phyloP scores from a whole-genome alignment of 2,113 vertebrate species.

The Cathartes aura region DNA sequence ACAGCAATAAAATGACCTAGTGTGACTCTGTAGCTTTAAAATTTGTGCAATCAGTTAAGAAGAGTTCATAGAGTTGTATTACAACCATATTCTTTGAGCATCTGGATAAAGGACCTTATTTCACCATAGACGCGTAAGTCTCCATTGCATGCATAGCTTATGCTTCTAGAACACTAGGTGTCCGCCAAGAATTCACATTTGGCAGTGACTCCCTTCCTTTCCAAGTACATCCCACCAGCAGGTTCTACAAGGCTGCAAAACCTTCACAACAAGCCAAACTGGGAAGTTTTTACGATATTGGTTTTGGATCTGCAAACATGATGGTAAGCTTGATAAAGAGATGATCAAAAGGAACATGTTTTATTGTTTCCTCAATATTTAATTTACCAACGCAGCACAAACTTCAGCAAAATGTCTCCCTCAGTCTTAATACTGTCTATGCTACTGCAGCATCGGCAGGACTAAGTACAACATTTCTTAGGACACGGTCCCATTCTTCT shows the following conservation, averaged over 20 bases:
- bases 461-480: neutral
- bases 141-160: neutral
- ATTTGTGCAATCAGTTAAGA: neutral
- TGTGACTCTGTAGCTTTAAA: neutral
- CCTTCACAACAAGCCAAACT: neutral
- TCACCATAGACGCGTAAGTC: neutral
- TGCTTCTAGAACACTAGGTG: neutral
- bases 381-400: neutral
- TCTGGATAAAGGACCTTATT: neutral
- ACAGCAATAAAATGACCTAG: neutral
- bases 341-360: neutral
- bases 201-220: neutral
- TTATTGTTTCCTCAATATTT: neutral
- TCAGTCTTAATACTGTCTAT: neutral
- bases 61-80: neutral
- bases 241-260: neutral
- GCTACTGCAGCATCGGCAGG: neutral
- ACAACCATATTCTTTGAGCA: neutral
- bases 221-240: neutral
- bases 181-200: neutral
- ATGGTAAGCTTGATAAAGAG: neutral
- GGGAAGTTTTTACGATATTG: neutral
- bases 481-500: neutral
- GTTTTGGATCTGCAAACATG: neutral
- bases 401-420: neutral